Conservation (phyloP, 2,113 vertebrate species). For the Manacus vitellinus region DNA sequence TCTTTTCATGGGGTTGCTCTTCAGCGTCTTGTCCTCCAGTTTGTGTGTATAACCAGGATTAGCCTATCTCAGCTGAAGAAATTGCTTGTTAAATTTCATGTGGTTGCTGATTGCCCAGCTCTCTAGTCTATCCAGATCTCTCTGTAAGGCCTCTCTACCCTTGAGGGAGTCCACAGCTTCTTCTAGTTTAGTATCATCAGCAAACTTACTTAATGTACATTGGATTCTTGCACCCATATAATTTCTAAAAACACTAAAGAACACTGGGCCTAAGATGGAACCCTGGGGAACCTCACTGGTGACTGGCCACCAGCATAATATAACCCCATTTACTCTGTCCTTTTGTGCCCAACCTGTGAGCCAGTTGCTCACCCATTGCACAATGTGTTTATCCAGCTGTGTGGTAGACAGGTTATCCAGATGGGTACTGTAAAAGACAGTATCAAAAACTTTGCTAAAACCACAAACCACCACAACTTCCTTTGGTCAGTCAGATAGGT, state of each 20-base stretch:
- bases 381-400: neutral
- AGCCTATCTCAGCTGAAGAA: neutral
- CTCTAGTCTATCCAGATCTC: neutral
- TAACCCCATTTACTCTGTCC: neutral
- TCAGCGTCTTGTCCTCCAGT: fast-evolving
- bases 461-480: neutral
- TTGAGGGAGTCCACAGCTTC: neutral
- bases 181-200: fast-evolving
- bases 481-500: neutral
- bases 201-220: neutral
- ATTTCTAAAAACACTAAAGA: neutral
- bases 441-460: neutral
- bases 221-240: neutral
- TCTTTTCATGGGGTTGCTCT: neutral
- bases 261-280: neutral
- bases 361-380: neutral
- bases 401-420: neutral
- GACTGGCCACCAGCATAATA: neutral
- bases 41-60: neutral
- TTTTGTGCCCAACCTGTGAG: neutral
- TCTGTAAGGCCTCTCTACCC: neutral
- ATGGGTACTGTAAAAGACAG: neutral
- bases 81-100: neutral
- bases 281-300: fast-evolving
- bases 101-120: neutral